Base-by-base conservation (phyloP, 2,888 invertebrate genomes). In the Stramonita haemastoma region DNA sequence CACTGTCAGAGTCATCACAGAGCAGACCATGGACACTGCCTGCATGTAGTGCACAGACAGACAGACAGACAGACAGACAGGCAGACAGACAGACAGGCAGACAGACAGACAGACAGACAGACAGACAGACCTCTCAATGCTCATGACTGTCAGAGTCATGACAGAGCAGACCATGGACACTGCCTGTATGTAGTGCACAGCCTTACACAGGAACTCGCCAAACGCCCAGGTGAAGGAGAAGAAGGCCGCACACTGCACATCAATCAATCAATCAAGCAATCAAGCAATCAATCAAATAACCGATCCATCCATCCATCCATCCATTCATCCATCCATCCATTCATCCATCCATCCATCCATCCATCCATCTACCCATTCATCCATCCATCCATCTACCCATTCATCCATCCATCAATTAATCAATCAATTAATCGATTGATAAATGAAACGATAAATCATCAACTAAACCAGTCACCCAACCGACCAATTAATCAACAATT, bases 141-240 rank as follows among this genome's bases (percentile, higher is more conserved):
- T 97, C 96, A 97, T 97, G 86, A 97, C 97, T 1, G 97, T 97
- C 90, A 97, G 96, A 0, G 97, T 97, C 92, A 97, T 96, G 57
- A 97, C 97, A 0, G 97, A 97, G 94, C 97, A 97, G 91, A 97
- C 97, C 92, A 97, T 97, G 1, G 97, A 97, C 79, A 97, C 97
- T 92, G 97, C 97, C 96, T 97, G 97, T 96, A 97, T 97, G 96
- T 97, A 97, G 95, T 97, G 97, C 22, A 97, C 97, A 89, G 96
- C 96, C 96, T 97, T 97, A 96, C 97, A 97, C 90, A 97, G 95
- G 94, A 97, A 97, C 91, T 96, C 95, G 1, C 97, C 97, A 96
- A 97, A 97, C 15, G 97, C 96, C 97, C 97, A 97, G 0, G 97
- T 96, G 95, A 97, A 97, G 0, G 97, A 97, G 95, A 97, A 97